These are phyloP conservation scores for Anas platyrhynchos DNA, from an alignment of 2,113 vertebrate genomes.

Conservation along the genomic window DNA sequence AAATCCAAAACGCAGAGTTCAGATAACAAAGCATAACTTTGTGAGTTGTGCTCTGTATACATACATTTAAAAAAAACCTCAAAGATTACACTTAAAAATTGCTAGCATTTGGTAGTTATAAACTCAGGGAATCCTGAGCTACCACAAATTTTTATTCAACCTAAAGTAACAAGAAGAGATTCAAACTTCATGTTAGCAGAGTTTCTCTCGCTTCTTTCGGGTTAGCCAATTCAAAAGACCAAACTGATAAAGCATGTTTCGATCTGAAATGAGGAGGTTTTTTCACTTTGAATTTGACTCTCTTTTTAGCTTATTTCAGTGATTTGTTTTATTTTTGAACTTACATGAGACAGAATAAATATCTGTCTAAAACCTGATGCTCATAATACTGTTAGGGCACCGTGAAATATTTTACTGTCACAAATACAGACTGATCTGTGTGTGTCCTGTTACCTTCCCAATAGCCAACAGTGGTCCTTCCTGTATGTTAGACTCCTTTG, in stretches of 20 bases:
- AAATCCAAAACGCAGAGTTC: background rate
- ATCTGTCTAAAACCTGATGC: background rate
- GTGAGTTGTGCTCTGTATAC: background rate
- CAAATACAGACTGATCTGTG: background rate
- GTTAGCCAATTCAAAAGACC: background rate
- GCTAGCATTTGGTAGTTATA: background rate
- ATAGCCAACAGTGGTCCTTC: background rate
- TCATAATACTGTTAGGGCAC: background rate
- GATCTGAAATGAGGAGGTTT: background rate
- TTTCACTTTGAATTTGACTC: background rate
- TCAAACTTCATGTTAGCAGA: background rate
- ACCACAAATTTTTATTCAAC: background rate
- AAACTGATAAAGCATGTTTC: background rate
- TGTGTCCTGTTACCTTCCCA: background rate
- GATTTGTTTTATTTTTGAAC: background rate
- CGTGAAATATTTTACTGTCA: background rate
- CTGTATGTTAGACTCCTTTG: fast-evolving
- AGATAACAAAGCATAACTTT: fast-evolving
- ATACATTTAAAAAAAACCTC: background rate
- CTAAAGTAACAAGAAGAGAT: background rate
- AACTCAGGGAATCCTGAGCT: background rate
- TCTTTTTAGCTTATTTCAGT: background rate
- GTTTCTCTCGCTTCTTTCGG: background rate
- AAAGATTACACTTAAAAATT: background rate
- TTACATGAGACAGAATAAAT: background rate